Evolutionary conservation across 23 tunicate species (phyloP).

Genomic region (Styela clava): DNA sequence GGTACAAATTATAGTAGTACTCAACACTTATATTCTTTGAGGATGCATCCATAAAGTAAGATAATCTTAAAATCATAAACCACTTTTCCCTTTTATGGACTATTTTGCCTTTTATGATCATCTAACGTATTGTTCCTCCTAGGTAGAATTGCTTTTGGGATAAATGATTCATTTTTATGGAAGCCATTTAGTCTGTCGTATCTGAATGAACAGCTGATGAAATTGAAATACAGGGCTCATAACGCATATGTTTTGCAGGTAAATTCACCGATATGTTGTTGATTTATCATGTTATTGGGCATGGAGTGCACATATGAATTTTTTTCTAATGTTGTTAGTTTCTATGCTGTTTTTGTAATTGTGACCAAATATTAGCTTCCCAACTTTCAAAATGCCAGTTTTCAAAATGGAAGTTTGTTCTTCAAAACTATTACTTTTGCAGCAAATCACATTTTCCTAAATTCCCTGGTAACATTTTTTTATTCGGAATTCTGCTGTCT

Average conservation of each 20-base stretch:
- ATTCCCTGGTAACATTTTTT: no score
- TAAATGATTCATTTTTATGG: background rate
- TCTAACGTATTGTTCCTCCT: no score
- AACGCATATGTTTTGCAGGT: slow-evolving; percentile 52
- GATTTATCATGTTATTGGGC: no score
- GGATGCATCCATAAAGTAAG: no score
- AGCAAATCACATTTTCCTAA: no score
- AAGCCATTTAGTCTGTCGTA: background rate
- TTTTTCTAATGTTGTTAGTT: no score
- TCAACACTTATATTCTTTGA: no score
- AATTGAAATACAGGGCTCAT: slow-evolving; percentile 60
- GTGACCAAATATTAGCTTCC: background rate
- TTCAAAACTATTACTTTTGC: no score
- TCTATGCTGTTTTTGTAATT: no score
- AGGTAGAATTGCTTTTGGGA: background rate
- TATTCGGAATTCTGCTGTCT: background rate
- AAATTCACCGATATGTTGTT: background rate
- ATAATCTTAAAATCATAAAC: background rate
- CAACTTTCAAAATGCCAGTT: background rate
- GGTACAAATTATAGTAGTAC: no score
- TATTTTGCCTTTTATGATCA: background rate
- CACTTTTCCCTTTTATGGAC: background rate
- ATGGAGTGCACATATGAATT: no score
- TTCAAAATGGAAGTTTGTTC: background rate
- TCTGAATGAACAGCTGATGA: slow-evolving; percentile 49